Evolutionary conservation across 1,140 invertebrate genomes (phyloP), one percentile per base, ranked within the genome.

Genomic region (Drosophila chauvacae): DNA sequence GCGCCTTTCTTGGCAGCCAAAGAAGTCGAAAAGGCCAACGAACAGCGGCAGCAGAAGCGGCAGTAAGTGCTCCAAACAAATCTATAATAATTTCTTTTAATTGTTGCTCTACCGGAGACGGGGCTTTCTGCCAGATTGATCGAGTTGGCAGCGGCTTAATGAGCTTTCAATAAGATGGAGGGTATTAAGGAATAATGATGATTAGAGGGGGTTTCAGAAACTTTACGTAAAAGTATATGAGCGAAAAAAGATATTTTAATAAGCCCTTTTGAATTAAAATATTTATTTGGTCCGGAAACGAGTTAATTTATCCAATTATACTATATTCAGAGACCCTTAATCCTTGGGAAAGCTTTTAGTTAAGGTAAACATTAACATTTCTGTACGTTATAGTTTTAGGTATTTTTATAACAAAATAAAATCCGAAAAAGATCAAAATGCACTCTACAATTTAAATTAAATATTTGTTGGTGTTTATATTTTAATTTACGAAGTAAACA

Each of bases 21-120:
- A 69, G 47, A 61, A 30, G 60, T 59, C 71, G 45, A 85, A 76
- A 63, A 76, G 78, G 75, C 80, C 81, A 84, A 80, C 60, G 81
- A 84, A 77, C 81, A 82, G 58, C 58, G 60, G 28, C 65, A 69
- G 30, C 51, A 65, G 63, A 42, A 55, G 65, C 13, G 2, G 18
- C 20, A 35, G 18, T 74, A 63, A 72, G 70, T 73, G 71, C 83
- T 80, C 53, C 58, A 87, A 88, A 80, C 84, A 88, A 83, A 87
- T 87, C 84, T 80, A 80, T 87, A 87, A 87, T 87, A 87, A 87
- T 87, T 87, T 88, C 84, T 77, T 74, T 84, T 88, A 87, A 87
- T 88, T 87, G 84, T 58, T 64, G 66, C 84, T 55, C 84, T 88
- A 53, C 48, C 55, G 3, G n/a, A 26, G 20, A 13, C 10, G 14